A percentile compares a stretch with the other conserved stretches of the same genome.
These are phyloP conservation scores for Harpagus bidentatus DNA, from an alignment of 2,113 vertebrate genomes.

Conservation along the genomic window DNA sequence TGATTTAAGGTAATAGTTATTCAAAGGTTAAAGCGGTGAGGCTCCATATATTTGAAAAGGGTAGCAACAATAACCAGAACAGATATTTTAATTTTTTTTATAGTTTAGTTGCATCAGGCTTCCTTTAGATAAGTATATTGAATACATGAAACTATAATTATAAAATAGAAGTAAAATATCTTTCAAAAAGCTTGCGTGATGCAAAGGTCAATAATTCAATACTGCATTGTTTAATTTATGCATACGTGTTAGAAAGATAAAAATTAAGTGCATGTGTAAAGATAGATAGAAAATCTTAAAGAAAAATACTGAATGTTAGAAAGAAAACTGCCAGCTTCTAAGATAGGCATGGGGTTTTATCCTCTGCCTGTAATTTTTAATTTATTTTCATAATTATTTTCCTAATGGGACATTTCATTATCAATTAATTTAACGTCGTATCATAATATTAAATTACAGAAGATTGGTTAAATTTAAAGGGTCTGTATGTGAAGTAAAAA, in stretches of 20 bases:
- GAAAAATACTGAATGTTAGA: neutral
- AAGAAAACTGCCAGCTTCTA: neutral
- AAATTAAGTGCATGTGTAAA: neutral
- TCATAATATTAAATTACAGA: neutral
- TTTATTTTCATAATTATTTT: neutral
- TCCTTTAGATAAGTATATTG: neutral
- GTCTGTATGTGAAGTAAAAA: neutral
- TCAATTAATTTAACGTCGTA: neutral
- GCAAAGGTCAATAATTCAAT: neutral
- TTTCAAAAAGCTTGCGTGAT: neutral
- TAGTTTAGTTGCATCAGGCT: neutral
- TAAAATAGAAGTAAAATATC: neutral
- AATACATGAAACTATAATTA: neutral
- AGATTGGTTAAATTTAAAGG: neutral
- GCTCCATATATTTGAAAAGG: neutral
- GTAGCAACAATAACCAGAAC: neutral
- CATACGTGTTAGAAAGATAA: neutral
- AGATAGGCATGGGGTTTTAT: neutral
- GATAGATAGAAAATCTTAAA: neutral
- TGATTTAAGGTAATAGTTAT: neutral
- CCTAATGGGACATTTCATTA: neutral
- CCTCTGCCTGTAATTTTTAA: neutral
- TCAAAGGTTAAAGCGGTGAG: neutral
- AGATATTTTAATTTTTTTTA: neutral
- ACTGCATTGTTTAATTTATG: neutral